These are phyloP conservation scores for Agrochola litura DNA, from an alignment of 2,888 invertebrate species.

Conservation along the genomic window DNA sequence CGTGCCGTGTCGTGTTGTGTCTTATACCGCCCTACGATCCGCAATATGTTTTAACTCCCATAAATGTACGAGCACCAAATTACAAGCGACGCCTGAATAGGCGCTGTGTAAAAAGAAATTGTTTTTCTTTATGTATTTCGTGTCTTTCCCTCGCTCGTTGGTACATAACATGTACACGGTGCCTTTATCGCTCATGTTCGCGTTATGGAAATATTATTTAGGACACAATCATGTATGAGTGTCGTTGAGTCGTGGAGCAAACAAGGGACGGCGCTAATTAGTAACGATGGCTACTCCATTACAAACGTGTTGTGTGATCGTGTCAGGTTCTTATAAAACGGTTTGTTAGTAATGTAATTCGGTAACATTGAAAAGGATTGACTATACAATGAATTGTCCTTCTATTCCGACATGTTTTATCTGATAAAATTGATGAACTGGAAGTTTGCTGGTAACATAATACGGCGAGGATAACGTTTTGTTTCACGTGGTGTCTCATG, in stretches of 20 bases:
- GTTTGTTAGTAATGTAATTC: neutral
- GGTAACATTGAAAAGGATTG: neutral
- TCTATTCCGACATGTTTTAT: neutral
- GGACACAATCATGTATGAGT: neutral
- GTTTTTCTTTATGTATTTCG: slow-evolving; percentile 37
- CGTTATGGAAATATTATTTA: neutral
- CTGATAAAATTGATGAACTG: neutral
- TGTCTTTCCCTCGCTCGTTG: neutral
- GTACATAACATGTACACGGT: neutral
- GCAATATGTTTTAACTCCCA: slow-evolving; percentile 29
- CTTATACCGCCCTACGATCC: neutral
- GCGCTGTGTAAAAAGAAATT: slow-evolving; percentile 32
- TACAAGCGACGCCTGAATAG: slow-evolving; percentile 34
- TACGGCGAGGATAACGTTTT: neutral
- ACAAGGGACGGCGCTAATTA: neutral
- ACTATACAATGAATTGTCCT: too few species aligned
- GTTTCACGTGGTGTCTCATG: neutral
- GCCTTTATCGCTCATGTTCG: neutral
- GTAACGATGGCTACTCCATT: neutral
- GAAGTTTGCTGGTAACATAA: too few species aligned
- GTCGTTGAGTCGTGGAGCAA: neutral
- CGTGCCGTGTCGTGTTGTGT: neutral
- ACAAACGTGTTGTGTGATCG: neutral
- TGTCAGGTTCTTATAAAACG: neutral
- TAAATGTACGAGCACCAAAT: slow-evolving; percentile 38